phyloP scores from a whole-genome alignment of 2,113 vertebrate genomes.

The Herpailurus yagouaroundi region DNA sequence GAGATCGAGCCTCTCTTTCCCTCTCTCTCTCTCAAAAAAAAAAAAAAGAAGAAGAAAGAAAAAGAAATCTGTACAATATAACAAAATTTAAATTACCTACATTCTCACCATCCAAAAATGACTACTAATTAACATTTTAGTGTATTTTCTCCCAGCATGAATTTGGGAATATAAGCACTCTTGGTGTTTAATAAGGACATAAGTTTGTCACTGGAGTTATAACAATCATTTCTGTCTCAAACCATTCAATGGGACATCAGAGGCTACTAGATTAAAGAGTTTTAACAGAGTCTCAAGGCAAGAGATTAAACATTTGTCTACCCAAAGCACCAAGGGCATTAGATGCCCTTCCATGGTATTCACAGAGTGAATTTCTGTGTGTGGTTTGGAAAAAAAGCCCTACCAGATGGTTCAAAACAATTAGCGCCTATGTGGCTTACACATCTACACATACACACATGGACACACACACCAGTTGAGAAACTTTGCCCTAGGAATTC shows the following conservation, averaged over 20 bases:
- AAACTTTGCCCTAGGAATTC: neutral
- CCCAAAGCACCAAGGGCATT: neutral
- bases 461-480: neutral
- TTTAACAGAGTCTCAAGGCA: neutral
- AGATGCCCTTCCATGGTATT: neutral
- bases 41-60: too few relatives aligned
- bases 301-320: neutral
- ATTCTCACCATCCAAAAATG: neutral
- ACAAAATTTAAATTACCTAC: conserved; percentile 23
- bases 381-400: neutral
- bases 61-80: neutral
- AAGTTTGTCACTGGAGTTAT: neutral
- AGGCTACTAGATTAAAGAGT: neutral
- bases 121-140: conserved; percentile 5
- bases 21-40: too few relatives aligned
- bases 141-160: conserved; percentile 9
- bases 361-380: neutral
- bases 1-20: too few relatives aligned
- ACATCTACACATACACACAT: neutral
- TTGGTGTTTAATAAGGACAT: conserved; percentile 20
- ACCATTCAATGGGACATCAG: neutral
- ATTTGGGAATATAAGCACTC: neutral
- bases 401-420: neutral
- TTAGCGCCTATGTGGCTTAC: neutral
- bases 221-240: neutral